Evolutionary conservation across 2,888 invertebrate species (phyloP), one percentile per base, ranked within the genome.

Genomic region (Drosophila sordidula): DNA sequence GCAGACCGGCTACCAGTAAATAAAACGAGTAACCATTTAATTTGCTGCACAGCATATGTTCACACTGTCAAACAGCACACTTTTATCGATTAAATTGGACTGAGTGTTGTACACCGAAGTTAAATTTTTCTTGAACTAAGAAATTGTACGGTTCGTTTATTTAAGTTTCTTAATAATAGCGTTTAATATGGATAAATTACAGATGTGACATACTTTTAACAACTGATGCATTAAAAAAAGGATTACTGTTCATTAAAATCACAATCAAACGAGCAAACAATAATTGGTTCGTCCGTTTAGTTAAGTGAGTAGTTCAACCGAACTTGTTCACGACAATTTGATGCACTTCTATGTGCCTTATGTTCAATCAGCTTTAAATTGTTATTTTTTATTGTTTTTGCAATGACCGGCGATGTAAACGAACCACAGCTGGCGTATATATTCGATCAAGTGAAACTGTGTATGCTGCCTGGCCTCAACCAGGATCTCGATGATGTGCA

Each of bases 401-500:
- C 11, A n/a, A 81, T 81, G 87, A 12, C 36, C 2, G 18, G 25
- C 29, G 57, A 64, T 12, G 12, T 18, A n/a, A 45, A 34, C 2
- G 44, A 52, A 3, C 1, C 11, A 8, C 26, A 65, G 29, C 39
- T 78, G 11, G 18, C 57, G 5, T 57, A 65, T 50, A 58, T 89
- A 29, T 38, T 50, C 8, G 78, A 83, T 26, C 69, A 89, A 29
- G 44, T 90, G 34, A 64, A 82, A 47, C 65, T 85, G 0, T 91
- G 89, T 39, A 79, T 88, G 47, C 55, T 92, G 18, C 91, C 91
- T 2, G 75, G 83, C 3, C 65, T 92, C 4, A 80, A 65, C 18
- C 54, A 87, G 3, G 87, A 92, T 58, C 59, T 92, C 18, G 91
- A 91, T 56, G 76, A 62, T 25, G 56, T 77, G 3, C 89, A 80